Base-by-base conservation (phyloP, 1,140 invertebrate species). In the Zophobas atratus region DNA sequence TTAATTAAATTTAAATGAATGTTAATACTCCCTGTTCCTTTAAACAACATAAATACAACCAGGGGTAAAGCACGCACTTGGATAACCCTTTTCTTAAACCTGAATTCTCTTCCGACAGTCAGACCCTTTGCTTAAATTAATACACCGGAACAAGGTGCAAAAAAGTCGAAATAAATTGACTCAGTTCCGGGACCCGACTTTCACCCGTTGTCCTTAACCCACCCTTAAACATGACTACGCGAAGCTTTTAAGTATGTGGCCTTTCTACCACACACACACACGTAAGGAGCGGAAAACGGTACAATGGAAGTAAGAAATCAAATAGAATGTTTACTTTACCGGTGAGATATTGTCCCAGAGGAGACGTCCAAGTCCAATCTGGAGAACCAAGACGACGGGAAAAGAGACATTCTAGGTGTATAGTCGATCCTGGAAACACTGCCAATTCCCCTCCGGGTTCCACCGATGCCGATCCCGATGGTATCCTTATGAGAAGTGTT, bases 281-380 rank as follows among this genome's bases (percentile, higher is more conserved):
- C n/a, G 39, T 43, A 38, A 33, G 60, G 20, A 51, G 4, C 49
- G 4, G 49, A 67, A 67, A 67, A 6, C 38, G 38, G 60, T 43
- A 67, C 60, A 67, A 43, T 67, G 39, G 60, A 67, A 67, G 60
- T 36, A 67, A 67, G 60, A 67, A 67, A 67, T 67, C 60, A 67
- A 67, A 67, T 67, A 67, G 60, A 67, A 67, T 67, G 60, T 67
- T 67, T 67, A 75, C 43, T 75, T 87, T 82, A 95, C 94, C 94
- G 79, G 93, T 94, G 6, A 90, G 87, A 84, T 95, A 94, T 84
- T 93, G 91, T 77, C 93, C 90, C 79, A 92, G 91, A 6, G 90
- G 92, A 46, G 94, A 93, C 0, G 94, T 96, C 94, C 95, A 97
- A n/a, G 92, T 93, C 96, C 96, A 97, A 77, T 94, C 93, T 0